Conservation (phyloP, 2,888 invertebrate genomes). For the Lasioglossum morio region DNA sequence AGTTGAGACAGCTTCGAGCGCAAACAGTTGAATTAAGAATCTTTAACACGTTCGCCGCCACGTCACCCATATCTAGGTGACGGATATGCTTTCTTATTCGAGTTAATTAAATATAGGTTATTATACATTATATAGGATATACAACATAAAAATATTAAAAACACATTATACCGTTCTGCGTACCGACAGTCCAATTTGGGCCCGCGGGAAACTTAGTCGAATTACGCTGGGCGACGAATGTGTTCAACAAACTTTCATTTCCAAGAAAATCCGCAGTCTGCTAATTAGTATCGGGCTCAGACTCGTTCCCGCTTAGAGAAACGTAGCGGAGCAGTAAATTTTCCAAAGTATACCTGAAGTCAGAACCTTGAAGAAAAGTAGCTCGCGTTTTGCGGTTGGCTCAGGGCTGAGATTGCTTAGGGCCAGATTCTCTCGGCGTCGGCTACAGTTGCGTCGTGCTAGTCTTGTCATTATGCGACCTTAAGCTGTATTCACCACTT, state of each 20-base stretch:
- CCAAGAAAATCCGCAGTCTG: neutral
- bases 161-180: too few relatives aligned
- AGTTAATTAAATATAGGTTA: too few relatives aligned
- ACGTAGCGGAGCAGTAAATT: neutral
- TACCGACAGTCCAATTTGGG: too few relatives aligned
- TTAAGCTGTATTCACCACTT: constrained; percentile 64
- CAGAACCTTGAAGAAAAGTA: neutral
- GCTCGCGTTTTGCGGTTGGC: neutral
- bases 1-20: neutral
- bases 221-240: too few relatives aligned
- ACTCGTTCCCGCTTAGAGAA: neutral
- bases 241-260: neutral
- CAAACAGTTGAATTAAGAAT: neutral
- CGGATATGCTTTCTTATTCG: too few relatives aligned
- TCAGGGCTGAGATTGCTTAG: neutral
- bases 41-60: too few relatives aligned
- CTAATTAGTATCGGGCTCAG: neutral
- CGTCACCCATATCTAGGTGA: too few relatives aligned
- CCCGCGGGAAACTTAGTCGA: too few relatives aligned
- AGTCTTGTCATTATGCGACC: constrained; percentile 68
- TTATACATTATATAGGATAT: too few relatives aligned
- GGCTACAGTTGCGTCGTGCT: constrained; percentile 67
- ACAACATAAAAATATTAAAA: too few relatives aligned
- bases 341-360: neutral
- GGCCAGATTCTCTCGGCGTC: constrained; percentile 57